Base-by-base conservation (phyloP, 1,140 invertebrate genomes). In the Scaptodrosophila lebanonensis region DNA sequence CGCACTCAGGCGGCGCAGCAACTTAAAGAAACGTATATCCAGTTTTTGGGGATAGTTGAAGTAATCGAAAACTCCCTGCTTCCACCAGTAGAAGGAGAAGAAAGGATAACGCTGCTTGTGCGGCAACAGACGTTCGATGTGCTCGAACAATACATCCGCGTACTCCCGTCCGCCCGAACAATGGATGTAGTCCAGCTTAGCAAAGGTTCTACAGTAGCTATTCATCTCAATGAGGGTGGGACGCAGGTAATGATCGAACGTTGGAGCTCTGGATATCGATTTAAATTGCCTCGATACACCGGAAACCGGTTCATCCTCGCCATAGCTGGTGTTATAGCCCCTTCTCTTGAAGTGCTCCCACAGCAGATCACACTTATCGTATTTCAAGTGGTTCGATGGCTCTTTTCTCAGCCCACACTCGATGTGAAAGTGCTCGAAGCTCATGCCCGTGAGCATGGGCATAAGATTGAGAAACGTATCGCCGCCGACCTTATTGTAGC, bases 231-330 rank as follows among this genome's bases (percentile, higher is more conserved):
- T 70, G 69, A 93, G 91, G 68, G 93, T 93, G 0, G 93, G 92
- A 30, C 93, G 87, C 16, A 92, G 88, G 62, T 95, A 95, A 75
- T 94, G 95, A 86, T 96, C 93, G 0, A 93, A 93, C 0, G 95
- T 94, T 27, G 90, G 90, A 11, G 91, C 87, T 2, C 89, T 86
- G 75, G 96, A 96, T 0, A 95, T 95, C 8, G 88, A 86, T 75
- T 92, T 93, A 1, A 90, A 69, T 77, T 92, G 95, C 83, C 95
- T 94, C 69, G 95, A 96, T 1, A 93, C 91, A 1, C 91, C 91
- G 17, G 94, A 91, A 7, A 87, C 79, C 0, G 91, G 90, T 90
- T 0, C 87, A 75, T 97, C 95, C 88, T 97, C 95, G 1, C 90
- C 92, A 39, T 93, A 93, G 1, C 91, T 90, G 0, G 95, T 96